Evolutionary conservation across 2,113 vertebrate species (phyloP).

Genomic region (Lophura nycthemera): DNA sequence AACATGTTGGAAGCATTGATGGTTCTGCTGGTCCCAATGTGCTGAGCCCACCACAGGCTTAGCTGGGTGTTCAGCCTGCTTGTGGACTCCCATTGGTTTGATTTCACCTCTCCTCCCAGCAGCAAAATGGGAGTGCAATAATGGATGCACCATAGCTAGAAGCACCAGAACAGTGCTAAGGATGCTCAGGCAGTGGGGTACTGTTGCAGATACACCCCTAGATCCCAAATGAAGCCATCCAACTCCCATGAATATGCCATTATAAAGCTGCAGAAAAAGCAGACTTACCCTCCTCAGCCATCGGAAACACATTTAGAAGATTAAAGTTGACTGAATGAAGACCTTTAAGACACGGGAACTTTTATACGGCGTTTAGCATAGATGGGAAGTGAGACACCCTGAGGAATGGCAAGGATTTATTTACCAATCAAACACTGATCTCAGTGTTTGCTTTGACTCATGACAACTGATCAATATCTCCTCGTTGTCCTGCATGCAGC

Average conservation of each 20-base stretch:
- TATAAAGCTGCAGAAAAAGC: neutral
- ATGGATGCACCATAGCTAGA: accelerated
- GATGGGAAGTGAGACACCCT: constrained; percentile 60
- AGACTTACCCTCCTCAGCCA: constrained; percentile 60
- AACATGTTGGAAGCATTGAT: accelerated
- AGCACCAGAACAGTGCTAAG: neutral
- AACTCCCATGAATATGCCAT: accelerated
- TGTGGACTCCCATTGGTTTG: too few relatives aligned
- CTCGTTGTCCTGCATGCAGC: neutral
- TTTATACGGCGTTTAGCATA: constrained; percentile 7
- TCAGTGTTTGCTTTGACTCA: constrained; percentile 35
- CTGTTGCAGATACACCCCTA: accelerated
- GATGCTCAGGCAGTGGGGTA: neutral
- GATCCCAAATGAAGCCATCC: accelerated
- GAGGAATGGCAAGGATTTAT: constrained; percentile 68
- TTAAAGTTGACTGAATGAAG: neutral
- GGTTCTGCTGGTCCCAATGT: accelerated
- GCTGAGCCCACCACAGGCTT: neutral
- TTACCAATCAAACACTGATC: neutral
- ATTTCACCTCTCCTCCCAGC: neutral
- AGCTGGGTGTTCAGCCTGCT: neutral
- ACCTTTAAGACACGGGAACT: neutral
- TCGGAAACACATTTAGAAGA: constrained; percentile 67
- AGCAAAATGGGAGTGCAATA: neutral
- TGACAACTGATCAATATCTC: constrained; percentile 11